A percentile compares a stretch with the other conserved stretches of the same genome.
phyloP scores from a whole-genome alignment of 2,113 vertebrate genomes.

The Seriola quinqueradiata region DNA sequence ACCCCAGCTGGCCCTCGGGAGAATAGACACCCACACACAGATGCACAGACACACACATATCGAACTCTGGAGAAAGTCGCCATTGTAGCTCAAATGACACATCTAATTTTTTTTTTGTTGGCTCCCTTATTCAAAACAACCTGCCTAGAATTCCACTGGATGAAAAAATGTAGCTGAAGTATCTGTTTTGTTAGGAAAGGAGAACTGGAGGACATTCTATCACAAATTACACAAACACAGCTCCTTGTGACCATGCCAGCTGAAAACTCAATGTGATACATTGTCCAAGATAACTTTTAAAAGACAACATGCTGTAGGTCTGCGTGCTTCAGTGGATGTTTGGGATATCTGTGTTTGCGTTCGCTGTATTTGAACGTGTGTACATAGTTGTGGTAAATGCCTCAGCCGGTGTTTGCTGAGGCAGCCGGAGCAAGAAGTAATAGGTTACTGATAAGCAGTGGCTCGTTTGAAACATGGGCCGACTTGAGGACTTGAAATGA shows the following conservation, averaged over 20 bases:
- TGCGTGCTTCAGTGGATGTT: constrained; percentile 20
- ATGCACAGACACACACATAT: constrained; percentile 29
- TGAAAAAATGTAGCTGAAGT: constrained; percentile 16
- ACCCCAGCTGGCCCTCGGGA: constrained; percentile 48
- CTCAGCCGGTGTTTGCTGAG: constrained; percentile 63
- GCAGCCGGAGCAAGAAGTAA: constrained; percentile 67
- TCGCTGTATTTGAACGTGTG: constrained; percentile 52
- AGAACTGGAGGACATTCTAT: constrained; percentile 23
- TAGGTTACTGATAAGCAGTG: constrained; percentile 79
- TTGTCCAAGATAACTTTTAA: constrained; percentile 35
- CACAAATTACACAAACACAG: constrained; percentile 20
- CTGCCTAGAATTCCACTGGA: constrained; percentile 36
- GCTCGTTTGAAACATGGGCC: constrained; percentile 66
- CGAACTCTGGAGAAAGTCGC: constrained; percentile 53
- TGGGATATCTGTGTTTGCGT: constrained; percentile 53
- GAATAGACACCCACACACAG: constrained; percentile 59
- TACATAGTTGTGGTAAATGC: constrained; percentile 57
- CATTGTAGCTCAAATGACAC: constrained; percentile 64
- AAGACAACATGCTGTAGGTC: constrained; percentile 17
- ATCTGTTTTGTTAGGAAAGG: constrained; percentile 44
- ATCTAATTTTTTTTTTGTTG: constrained; percentile 35
- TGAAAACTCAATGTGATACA: constrained; percentile 21
- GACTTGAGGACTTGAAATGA: constrained; percentile 61
- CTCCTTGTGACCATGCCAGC: not conserved
- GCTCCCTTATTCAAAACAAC: constrained; percentile 47